Base-by-base conservation (phyloP, 2,888 invertebrate species). In the Drosophila paucipuncta region DNA sequence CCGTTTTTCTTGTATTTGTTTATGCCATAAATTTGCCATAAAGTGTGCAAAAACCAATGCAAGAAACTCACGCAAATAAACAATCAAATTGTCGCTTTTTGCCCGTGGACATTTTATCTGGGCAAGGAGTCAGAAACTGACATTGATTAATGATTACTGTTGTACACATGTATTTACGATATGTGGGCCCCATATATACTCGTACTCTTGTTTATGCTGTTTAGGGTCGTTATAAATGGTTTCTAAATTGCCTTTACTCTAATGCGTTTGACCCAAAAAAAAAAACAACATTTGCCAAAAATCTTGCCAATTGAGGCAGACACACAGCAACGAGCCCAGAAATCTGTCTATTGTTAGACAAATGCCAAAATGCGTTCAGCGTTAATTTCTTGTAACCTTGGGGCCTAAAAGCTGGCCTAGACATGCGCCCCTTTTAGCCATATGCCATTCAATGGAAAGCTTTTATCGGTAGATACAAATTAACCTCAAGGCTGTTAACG, bases 21-120 rank as follows among this genome's bases (percentile, higher is more conserved):
- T 87, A 89, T 89, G 91, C 91, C 87, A 87, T 90, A 87, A 90
- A 87, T 88, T 89, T 85, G 75, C 54, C 68, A 85, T 79, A 85
- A 76, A 76, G 74, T 84, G 83, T 77, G 78, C 70, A 80, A 80
- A 80, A 79, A 81, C 55, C 82, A 69, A 74, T 82, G 67, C 68
- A 71, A 73, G 57, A 78, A 75, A 75, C 58, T 61, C 66, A 62
- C 54, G 55, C 77, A 76, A 90, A 90, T 90, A 87, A 90, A 90
- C 91, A 90, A 90, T 90, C 91, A 90, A 90, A 88, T 82, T 89
- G 89, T 89, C 83, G 89, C 89, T 62, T 30, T 73, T 49, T 31
- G 69, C 54, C 43, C 49, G 65, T 61, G 49, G 41, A 53, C 63
- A 66, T 35, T 73, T 63, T 31, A 57, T 64, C 49, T 52, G 62